Percentiles rank a stretch among this genome's conserved stretches.
These are phyloP conservation scores for Aptenodytes patagonicus DNA, from an alignment of 2,113 vertebrate species.

Conservation along the genomic window DNA sequence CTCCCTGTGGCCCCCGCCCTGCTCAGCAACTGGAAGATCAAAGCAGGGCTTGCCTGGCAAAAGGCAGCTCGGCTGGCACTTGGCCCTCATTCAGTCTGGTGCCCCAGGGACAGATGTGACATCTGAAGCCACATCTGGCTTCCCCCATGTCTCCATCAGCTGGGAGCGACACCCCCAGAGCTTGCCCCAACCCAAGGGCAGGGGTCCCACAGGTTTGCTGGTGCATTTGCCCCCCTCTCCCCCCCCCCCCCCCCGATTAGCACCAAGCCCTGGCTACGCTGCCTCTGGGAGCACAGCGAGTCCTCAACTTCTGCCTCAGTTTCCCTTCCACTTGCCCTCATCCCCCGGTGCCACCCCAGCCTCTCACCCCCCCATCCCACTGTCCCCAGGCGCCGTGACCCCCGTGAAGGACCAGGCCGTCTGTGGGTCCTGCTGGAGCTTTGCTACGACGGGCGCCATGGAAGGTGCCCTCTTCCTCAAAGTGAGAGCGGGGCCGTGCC, in stretches of 20 bases:
- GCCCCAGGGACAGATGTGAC: neutral
- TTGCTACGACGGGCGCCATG: conserved; percentile 82
- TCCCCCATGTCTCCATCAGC: neutral
- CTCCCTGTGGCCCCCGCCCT: neutral
- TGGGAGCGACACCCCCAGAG: neutral
- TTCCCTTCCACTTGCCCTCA: neutral
- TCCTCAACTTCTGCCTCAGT: neutral
- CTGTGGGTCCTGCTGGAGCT: conserved; percentile 91
- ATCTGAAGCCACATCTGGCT: neutral
- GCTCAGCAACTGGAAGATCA: neutral
- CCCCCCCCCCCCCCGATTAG: fast-evolving
- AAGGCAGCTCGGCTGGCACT: neutral
- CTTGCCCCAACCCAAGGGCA: neutral
- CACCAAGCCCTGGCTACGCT: neutral
- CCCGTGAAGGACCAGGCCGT: conserved; percentile 86
- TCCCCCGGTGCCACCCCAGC: fast-evolving
- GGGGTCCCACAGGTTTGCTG: neutral
- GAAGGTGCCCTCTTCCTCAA: conserved; percentile 87
- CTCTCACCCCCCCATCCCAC: neutral
- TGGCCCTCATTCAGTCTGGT: neutral
- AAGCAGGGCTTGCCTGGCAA: neutral
- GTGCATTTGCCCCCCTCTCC: too few relatives aligned
- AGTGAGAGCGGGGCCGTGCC: conserved; percentile 46
- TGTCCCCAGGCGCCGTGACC: conserved; percentile 76
- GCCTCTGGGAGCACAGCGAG: neutral